These are phyloP conservation scores for Druon quercuslanigerum DNA, from an alignment of 1,140 invertebrate genomes.

Conservation along the genomic window DNA sequence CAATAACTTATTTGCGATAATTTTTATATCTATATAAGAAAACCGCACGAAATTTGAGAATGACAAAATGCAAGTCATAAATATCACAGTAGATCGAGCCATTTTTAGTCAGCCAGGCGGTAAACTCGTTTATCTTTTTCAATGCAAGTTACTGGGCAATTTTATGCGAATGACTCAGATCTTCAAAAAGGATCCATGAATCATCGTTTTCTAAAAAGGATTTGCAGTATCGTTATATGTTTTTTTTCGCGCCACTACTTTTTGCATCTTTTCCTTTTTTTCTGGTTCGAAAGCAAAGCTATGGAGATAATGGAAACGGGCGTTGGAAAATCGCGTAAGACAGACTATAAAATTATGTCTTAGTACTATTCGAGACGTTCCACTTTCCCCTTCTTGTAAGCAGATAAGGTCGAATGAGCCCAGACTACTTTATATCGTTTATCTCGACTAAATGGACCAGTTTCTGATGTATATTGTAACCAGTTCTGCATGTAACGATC, in stretches of 20 bases:
- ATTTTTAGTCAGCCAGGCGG: constrained; percentile 13
- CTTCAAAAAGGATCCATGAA: constrained; percentile 18
- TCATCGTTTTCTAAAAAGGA: constrained; percentile 9
- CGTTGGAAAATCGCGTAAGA: no score
- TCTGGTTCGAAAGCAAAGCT: neutral
- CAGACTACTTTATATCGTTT: no score
- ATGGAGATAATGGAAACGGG: no score
- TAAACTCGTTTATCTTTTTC: constrained; percentile 17
- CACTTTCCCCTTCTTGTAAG: no score
- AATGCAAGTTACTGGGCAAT: constrained; percentile 8
- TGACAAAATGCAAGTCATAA: neutral
- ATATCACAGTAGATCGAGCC: neutral
- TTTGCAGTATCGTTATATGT: neutral
- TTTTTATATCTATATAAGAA: no score
- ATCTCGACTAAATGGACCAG: no score
- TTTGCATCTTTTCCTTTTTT: neutral
- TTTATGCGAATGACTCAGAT: constrained; percentile 27
- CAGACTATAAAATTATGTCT: no score
- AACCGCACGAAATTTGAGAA: neutral
- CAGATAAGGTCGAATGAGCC: no score
- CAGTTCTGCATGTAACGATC: no score
- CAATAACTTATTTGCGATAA: no score
- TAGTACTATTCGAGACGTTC: no score
- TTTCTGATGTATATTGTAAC: no score
- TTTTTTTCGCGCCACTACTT: neutral